Conservation (phyloP, 2,797 vertebrate genomes). For the Cossypha niveicapilla region DNA sequence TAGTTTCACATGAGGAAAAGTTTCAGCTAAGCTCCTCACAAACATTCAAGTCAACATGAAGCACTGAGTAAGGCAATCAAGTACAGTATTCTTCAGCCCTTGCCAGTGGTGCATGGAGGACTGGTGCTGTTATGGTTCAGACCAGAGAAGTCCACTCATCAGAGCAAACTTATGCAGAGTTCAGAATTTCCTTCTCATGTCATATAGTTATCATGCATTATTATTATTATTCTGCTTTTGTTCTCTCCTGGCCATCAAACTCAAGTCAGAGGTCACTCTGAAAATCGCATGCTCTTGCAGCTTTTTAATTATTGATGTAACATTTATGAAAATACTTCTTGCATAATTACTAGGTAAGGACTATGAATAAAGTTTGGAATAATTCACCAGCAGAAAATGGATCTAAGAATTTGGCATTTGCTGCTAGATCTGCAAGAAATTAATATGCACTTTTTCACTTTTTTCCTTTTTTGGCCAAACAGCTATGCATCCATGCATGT, state of each 20-base stretch:
- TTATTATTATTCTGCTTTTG: background rate
- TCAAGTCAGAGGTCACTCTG: background rate
- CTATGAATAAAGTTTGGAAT: background rate
- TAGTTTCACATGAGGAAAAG: background rate
- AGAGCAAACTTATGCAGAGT: background rate
- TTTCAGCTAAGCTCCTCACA: background rate
- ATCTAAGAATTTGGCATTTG: constrained; percentile 2
- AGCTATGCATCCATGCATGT: background rate
- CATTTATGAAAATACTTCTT: background rate
- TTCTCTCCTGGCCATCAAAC: background rate
- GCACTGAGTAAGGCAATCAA: background rate
- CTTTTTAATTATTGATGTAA: background rate
- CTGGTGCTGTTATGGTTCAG: background rate
- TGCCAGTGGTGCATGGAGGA: background rate
- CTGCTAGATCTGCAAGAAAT: background rate
- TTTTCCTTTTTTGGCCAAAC: background rate
- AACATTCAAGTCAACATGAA: background rate
- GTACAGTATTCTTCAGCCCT: background rate
- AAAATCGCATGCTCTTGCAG: background rate
- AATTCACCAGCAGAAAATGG: background rate
- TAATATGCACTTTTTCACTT: background rate
- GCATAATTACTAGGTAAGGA: background rate
- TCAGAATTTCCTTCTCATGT: background rate
- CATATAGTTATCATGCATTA: background rate
- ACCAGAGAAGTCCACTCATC: background rate